Evolutionary conservation across 2,113 vertebrate genomes (phyloP).

Genomic region (Balaenoptera acutorostrata): DNA sequence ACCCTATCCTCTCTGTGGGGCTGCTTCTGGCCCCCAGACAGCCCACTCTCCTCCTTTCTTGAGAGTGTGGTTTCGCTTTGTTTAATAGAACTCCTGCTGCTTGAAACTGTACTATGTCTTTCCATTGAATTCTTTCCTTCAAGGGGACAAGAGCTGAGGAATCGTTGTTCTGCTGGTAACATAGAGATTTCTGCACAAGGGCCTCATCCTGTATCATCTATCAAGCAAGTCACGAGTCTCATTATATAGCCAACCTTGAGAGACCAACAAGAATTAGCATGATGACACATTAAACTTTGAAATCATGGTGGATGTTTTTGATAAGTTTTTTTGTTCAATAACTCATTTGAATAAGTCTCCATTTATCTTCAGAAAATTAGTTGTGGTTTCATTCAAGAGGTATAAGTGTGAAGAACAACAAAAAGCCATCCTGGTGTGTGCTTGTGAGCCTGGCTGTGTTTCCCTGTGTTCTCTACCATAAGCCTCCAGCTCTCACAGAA

Average conservation of each 20-base stretch:
- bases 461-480: not conserved
- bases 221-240: not conserved
- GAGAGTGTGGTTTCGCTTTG: not conserved
- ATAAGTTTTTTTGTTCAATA: not conserved
- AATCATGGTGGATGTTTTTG: not conserved
- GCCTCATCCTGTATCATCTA: not conserved
- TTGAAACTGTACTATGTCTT: not conserved
- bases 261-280: not conserved
- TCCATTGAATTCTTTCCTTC: not conserved
- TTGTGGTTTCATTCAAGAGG: not conserved
- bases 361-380: constrained; percentile 6
- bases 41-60: not conserved
- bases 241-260: not conserved
- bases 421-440: not conserved
- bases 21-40: not conserved
- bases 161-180: not conserved
- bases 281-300: not conserved
- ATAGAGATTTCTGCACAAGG: not conserved
- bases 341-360: not conserved
- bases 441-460: not conserved
- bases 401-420: not conserved
- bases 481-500: not conserved
- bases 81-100: not conserved
- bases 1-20: not conserved
- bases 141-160: not conserved